A percentile compares a stretch with the other conserved stretches of the same genome.
phyloP scores from a whole-genome alignment of 2,888 invertebrate species.

The Diarsia mendica region DNA sequence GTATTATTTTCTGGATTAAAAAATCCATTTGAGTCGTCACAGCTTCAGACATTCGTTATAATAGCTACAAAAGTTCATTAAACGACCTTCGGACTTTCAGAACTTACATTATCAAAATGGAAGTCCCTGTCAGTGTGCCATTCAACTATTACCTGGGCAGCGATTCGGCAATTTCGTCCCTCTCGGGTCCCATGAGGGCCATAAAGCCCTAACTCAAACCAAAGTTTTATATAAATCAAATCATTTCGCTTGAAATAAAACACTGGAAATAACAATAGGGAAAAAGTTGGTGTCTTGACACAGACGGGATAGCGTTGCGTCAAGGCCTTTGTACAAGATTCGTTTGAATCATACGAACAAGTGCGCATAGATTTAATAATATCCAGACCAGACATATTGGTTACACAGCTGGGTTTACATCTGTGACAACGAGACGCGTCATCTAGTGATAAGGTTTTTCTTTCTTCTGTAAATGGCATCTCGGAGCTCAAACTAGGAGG shows the following conservation, averaged over 20 bases:
- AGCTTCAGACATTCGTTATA: background rate
- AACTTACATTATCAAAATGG: background rate
- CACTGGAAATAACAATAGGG: conserved; percentile 21
- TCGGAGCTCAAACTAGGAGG: too few species aligned
- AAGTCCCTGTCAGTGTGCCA: conserved; percentile 4
- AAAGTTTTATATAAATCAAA: conserved; percentile 56
- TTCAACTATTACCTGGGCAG: conserved; percentile 31
- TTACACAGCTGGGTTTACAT: conserved; percentile 19
- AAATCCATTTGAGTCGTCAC: background rate
- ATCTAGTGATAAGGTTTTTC: background rate
- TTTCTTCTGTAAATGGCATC: too few species aligned
- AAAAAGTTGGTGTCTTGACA: conserved; percentile 35
- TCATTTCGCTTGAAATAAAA: conserved; percentile 52
- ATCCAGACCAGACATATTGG: conserved; percentile 25
- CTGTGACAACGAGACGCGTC: conserved; percentile 14
- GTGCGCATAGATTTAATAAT: conserved; percentile 57
- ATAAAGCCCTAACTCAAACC: conserved; percentile 28
- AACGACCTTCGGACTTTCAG: background rate
- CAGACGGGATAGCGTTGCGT: conserved; percentile 21
- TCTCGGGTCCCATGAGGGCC: conserved; percentile 12
- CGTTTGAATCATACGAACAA: conserved; percentile 55
- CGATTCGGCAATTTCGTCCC: conserved; percentile 23
- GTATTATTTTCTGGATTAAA: background rate
- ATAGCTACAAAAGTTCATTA: background rate
- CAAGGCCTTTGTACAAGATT: conserved; percentile 42